A percentile compares a stretch with the other conserved stretches of the same genome.
Conservation (phyloP, 2,888 invertebrate genomes). For the Nysson spinosus region DNA sequence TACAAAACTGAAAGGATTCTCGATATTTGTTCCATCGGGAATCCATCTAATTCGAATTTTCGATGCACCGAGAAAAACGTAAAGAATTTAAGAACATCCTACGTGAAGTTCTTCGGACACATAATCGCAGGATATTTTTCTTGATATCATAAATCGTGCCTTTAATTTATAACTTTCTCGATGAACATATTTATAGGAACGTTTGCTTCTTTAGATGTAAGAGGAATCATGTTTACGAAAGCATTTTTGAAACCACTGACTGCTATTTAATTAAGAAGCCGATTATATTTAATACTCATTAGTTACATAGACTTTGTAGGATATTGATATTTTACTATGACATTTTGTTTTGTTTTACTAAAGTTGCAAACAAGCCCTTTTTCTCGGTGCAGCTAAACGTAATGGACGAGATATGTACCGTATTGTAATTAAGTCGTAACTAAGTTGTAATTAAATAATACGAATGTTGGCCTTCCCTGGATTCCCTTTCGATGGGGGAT, state of each 20-base stretch:
- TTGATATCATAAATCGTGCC: no score
- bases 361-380: neutral
- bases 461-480: neutral
- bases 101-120: neutral
- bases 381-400: constrained; percentile 17
- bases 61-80: constrained; percentile 7
- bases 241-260: no score
- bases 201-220: no score
- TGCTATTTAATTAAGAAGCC: no score
- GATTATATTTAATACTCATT: neutral
- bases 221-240: no score
- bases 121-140: no score
- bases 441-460: constrained; percentile 13
- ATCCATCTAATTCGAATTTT: neutral
- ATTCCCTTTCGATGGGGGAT: neutral
- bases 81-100: neutral
- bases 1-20: constrained; percentile 34
- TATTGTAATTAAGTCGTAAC: constrained; percentile 16
- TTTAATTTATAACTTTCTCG: no score
- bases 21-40: constrained; percentile 7
- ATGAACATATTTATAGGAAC: no score
- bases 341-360: neutral
- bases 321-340: neutral
- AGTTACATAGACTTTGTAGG: neutral
- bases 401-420: constrained; percentile 1